phyloP scores from a whole-genome alignment of 2,113 vertebrate genomes.

The Hyaena hyaena region DNA sequence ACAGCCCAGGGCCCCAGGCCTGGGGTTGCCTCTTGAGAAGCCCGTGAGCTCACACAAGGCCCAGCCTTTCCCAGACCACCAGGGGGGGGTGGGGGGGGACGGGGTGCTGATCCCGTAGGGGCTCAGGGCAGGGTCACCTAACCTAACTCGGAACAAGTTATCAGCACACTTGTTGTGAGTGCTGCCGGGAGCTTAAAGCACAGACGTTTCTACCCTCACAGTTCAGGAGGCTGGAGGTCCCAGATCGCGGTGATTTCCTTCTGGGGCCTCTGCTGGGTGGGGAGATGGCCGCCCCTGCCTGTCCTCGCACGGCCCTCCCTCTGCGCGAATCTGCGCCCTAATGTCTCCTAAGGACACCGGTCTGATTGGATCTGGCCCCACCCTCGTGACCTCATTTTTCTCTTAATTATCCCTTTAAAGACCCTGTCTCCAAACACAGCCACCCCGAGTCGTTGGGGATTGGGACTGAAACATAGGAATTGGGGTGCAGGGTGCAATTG shows the following conservation, averaged over 20 bases:
- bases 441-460: background rate
- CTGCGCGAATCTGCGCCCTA: accelerated
- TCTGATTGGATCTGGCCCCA: background rate
- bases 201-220: accelerated
- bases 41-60: background rate
- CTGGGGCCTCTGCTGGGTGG: background rate
- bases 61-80: background rate
- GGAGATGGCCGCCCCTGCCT: background rate
- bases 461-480: background rate
- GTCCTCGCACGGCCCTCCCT: background rate
- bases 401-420: background rate
- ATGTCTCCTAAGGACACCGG: background rate
- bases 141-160: no score
- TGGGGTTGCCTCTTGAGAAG: background rate
- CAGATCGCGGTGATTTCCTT: background rate
- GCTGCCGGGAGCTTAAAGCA: background rate
- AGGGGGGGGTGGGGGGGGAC: no score
- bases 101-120: no score
- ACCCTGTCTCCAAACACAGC: background rate
- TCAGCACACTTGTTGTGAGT: no score
- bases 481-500: background rate
- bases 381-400: background rate
- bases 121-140: no score
- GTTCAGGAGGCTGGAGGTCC: background rate
- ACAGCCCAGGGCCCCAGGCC: background rate